phyloP scores from a whole-genome alignment of 2,888 invertebrate species.

The Tillus elongatus region DNA sequence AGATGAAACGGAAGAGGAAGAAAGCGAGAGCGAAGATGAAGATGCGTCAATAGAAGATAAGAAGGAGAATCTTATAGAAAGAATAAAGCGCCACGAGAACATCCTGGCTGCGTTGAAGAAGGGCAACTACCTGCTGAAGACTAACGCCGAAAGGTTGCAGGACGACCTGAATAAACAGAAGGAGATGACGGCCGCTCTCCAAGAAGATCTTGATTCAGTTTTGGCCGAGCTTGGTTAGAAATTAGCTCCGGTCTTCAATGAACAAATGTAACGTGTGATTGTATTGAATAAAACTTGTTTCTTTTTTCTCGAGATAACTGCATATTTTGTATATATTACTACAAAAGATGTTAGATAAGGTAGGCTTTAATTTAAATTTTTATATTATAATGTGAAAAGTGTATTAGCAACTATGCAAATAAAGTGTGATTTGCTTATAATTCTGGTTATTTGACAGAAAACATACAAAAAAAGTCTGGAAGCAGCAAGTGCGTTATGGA shows the following conservation, averaged over 20 bases:
- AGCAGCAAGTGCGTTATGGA: too few species aligned
- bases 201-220: slow-evolving; percentile 79
- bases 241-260: neutral
- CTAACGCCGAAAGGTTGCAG: slow-evolving; percentile 78
- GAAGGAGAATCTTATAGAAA: slow-evolving; percentile 54
- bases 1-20: slow-evolving; percentile 59
- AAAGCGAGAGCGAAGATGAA: slow-evolving; percentile 46
- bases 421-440: slow-evolving; percentile 6
- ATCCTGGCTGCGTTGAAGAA: slow-evolving; percentile 74
- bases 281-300: too few species aligned
- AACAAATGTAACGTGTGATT: too few species aligned
- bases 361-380: neutral
- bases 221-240: slow-evolving; percentile 71
- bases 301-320: neutral
- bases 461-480: too few species aligned
- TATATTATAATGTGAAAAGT: neutral
- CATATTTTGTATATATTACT: neutral
- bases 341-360: neutral
- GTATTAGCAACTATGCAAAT: neutral
- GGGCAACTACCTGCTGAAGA: slow-evolving; percentile 77
- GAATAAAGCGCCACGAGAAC: slow-evolving; percentile 68
- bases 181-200: slow-evolving; percentile 65
- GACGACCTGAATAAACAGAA: slow-evolving; percentile 78
- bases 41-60: slow-evolving; percentile 59
- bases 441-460: too few species aligned